Base-by-base conservation (phyloP, 2,797 vertebrate species). In the Acipenser oxyrinchus region DNA sequence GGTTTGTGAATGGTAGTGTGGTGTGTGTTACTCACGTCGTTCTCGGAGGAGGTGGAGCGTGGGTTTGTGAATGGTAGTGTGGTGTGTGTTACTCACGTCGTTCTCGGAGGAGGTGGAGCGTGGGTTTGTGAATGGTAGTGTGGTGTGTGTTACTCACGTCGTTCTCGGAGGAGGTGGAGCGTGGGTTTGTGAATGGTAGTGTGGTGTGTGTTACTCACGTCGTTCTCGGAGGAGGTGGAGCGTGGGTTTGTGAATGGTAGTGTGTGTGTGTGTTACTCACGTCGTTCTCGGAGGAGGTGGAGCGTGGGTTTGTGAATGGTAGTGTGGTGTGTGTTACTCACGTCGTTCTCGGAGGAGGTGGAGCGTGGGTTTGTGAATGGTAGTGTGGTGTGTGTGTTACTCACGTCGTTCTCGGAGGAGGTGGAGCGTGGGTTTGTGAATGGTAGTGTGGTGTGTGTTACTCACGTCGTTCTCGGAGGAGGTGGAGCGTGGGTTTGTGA, bases 401-500 rank as follows among this genome's bases (percentile, higher is more conserved):
- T 82, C 86, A 96, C 94, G 74, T 97, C 94, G 3, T 97, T 97
- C 88, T 97, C 94, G 0, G 94, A 95, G 74, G 94, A 37, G 37
- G 37, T 37, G 37, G 37, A 37, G 37, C 4, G 37, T 37, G 37
- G 37, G 37, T 37, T 37, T 37, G 37, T 37, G 37, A 37, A 4
- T 37, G 37, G 37, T 5, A 37, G 37, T 37, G 37, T 37, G 37
- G 15, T 1, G 4, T 58, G 12, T n/a, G 72, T 72, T 60, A 80
- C 92, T 82, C 86, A 96, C 94, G 74, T 97, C 94, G 3, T 97
- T 97, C 88, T 97, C 94, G 0, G 94, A 95, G 74, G 94, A 37
- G 4, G 37, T 37, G 37, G 37, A 37, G 37, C 4, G 37, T 37
- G 37, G 37, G 37, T 37, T 37, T 37, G 37, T 37, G 37, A 37